Evolutionary conservation across 2,113 vertebrate species (phyloP).

Genomic region (Gavia stellata): DNA sequence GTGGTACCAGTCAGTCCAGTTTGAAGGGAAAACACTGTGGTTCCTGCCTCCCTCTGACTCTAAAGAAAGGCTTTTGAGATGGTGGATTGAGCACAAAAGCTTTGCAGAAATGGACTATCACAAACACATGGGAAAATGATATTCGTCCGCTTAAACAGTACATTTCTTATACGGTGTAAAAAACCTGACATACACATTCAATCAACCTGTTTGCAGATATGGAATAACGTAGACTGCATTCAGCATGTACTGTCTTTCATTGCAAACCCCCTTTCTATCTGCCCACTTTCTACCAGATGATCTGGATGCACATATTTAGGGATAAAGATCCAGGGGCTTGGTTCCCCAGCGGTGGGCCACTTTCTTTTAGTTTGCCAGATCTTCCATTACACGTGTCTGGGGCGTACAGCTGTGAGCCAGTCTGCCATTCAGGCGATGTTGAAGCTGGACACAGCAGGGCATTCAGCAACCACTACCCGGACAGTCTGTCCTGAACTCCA

Average conservation of each 20-base stretch:
- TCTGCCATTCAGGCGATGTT: neutral
- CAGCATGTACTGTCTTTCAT: neutral
- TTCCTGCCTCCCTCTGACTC: neutral
- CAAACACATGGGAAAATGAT: neutral
- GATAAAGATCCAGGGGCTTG: neutral
- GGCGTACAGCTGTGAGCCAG: neutral
- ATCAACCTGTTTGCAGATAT: neutral
- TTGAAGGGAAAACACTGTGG: neutral
- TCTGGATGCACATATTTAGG: neutral
- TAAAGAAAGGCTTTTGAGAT: neutral
- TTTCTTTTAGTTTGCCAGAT: neutral
- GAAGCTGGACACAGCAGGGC: rapidly evolving
- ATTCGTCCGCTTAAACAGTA: neutral
- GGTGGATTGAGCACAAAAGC: neutral
- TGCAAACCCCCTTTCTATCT: neutral
- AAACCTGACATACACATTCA: neutral
- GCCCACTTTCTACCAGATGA: neutral
- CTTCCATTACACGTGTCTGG: rapidly evolving
- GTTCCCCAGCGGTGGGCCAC: neutral
- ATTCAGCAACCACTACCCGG: neutral
- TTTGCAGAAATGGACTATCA: neutral
- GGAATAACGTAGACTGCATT: neutral
- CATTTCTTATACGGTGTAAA: neutral
- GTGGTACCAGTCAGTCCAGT: neutral
- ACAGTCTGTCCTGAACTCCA: neutral